These are phyloP conservation scores for Drosophila quadrilineata DNA, from an alignment of 1,140 invertebrate species.

Conservation along the genomic window DNA sequence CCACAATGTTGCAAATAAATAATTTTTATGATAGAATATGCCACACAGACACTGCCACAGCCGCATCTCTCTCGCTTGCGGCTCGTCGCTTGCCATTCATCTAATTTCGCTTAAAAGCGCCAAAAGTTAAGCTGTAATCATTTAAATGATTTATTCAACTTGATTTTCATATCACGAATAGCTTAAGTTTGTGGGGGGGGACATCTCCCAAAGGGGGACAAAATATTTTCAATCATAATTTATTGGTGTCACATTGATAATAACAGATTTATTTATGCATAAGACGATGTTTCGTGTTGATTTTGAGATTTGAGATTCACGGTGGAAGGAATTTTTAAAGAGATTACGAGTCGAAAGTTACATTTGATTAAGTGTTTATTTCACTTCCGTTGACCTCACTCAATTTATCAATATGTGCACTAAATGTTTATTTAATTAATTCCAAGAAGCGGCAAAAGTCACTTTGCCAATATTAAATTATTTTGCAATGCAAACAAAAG, in stretches of 20 bases:
- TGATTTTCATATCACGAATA: slow-evolving; percentile 73
- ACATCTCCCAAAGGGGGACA: slow-evolving; percentile 36
- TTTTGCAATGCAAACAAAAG: slow-evolving; percentile 49
- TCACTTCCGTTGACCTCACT: neutral
- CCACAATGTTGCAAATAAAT: slow-evolving; percentile 62
- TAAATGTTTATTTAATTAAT: slow-evolving; percentile 20
- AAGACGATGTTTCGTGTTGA: slow-evolving; percentile 58
- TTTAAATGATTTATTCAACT: slow-evolving; percentile 77
- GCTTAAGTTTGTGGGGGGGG: no score
- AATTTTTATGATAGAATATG: slow-evolving; percentile 66
- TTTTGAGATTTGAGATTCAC: slow-evolving; percentile 20
- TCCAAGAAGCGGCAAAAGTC: neutral
- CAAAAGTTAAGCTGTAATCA: slow-evolving; percentile 79
- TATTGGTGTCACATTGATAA: slow-evolving; percentile 78
- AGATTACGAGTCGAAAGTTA: neutral
- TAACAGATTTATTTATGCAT: slow-evolving; percentile 69
- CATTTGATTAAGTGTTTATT: neutral
- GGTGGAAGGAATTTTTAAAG: slow-evolving; percentile 15
- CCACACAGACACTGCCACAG: slow-evolving; percentile 6
- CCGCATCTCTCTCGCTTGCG: slow-evolving; percentile 14
- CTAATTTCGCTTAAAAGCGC: slow-evolving; percentile 79
- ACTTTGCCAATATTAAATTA: slow-evolving; percentile 43
- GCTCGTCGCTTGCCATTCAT: slow-evolving; percentile 43
- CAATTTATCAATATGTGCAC: neutral
- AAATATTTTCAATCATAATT: slow-evolving; percentile 77